Percentiles rank a stretch among this genome's conserved stretches.
phyloP scores from a whole-genome alignment of 1,140 invertebrate species.

The Drosophila sp. region DNA sequence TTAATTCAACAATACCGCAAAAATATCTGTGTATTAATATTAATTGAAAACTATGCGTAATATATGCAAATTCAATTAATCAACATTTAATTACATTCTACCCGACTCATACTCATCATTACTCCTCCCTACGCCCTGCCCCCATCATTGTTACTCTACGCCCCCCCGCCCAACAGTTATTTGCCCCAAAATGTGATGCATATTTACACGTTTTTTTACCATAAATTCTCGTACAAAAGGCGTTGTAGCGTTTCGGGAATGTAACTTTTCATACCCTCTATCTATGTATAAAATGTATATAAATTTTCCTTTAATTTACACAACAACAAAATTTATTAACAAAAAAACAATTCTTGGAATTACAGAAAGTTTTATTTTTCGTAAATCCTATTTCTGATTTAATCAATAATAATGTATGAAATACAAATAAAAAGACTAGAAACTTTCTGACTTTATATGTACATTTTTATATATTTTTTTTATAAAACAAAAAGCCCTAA shows the following conservation, averaged over 20 bases:
- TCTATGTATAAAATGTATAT: not conserved
- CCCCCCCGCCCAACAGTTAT: not conserved
- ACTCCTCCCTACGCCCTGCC: not conserved
- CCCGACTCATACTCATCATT: not conserved
- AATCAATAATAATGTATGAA: too few relatives aligned
- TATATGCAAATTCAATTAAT: constrained; percentile 75
- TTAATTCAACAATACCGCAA: constrained; percentile 42
- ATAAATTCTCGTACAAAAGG: constrained; percentile 56
- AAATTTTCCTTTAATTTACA: not conserved
- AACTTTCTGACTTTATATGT: too few relatives aligned
- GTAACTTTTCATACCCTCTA: constrained; percentile 16
- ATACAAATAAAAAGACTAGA: too few relatives aligned
- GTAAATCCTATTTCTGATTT: too few relatives aligned
- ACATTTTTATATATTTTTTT: too few relatives aligned
- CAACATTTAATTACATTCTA: constrained; percentile 53
- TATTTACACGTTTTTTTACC: constrained; percentile 71
- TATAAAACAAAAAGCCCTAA: too few relatives aligned
- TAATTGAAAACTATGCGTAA: constrained; percentile 66
- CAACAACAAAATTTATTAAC: too few relatives aligned
- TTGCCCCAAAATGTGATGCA: constrained; percentile 44
- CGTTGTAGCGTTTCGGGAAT: constrained; percentile 28
- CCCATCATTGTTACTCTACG: constrained; percentile 7
- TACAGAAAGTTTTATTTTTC: too few relatives aligned
- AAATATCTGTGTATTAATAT: constrained; percentile 30
- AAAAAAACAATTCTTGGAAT: too few relatives aligned